Evolutionary conservation across 2,888 invertebrate genomes (phyloP).

Genomic region (Cantharis rufa): DNA sequence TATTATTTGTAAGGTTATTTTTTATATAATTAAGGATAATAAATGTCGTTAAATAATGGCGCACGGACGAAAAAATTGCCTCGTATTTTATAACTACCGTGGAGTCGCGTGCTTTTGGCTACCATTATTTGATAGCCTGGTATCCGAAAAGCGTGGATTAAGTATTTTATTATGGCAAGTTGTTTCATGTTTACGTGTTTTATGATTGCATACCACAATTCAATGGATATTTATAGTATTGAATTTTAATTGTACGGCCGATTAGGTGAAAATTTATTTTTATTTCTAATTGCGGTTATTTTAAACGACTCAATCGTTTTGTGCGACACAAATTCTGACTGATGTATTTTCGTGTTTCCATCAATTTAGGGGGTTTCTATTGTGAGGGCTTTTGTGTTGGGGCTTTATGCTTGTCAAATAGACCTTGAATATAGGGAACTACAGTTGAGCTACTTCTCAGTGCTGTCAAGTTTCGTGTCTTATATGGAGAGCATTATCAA

Average conservation of each 20-base stretch:
- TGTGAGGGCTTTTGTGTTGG: slow-evolving; percentile 16
- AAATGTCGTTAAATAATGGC: slow-evolving; percentile 18
- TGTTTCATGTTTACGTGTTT: slow-evolving; percentile 22
- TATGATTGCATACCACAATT: slow-evolving; percentile 10
- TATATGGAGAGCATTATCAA: not conserved
- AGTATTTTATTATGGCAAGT: slow-evolving; percentile 19
- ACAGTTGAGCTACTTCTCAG: not conserved
- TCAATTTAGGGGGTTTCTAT: slow-evolving; percentile 9
- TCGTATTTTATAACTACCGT: slow-evolving; percentile 21
- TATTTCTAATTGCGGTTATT: not conserved
- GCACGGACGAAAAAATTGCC: slow-evolving; percentile 21
- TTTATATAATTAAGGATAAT: slow-evolving; percentile 13
- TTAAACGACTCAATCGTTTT: not conserved
- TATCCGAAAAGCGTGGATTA: slow-evolving; percentile 25
- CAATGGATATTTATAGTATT: slow-evolving; percentile 11
- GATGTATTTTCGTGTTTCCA: not conserved
- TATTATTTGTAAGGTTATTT: not conserved
- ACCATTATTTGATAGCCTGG: slow-evolving; percentile 25
- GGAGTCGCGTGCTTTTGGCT: slow-evolving; percentile 24
- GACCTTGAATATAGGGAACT: not conserved
- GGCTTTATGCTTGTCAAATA: slow-evolving; percentile 22
- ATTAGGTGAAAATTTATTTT: not conserved
- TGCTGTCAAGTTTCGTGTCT: slow-evolving; percentile 3
- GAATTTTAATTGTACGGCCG: slow-evolving; percentile 12
- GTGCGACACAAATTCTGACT: not conserved